A percentile compares a stretch with the other conserved stretches of the same genome.
phyloP scores from a whole-genome alignment of 2,113 vertebrate genomes.

The Pimephales promelas region DNA sequence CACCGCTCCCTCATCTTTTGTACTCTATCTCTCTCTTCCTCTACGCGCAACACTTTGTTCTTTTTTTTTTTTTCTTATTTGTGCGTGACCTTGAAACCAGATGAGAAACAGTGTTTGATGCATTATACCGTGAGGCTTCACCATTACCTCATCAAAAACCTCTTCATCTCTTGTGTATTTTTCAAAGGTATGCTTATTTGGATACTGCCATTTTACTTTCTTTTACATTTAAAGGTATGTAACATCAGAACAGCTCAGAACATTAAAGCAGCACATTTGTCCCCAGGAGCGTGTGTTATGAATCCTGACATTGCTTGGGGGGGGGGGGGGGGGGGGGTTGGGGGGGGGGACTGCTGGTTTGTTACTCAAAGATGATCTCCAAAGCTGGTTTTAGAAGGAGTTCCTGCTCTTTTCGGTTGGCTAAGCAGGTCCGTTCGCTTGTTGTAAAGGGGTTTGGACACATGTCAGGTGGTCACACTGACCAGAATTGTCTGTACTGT shows the following conservation, averaged over 20 bases:
- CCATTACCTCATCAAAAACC: constrained; percentile 14
- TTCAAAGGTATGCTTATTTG: constrained; percentile 3
- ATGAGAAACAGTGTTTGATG: constrained; percentile 19
- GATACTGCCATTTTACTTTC: not conserved
- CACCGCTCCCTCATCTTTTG: constrained; percentile 36
- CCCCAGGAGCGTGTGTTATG: not conserved
- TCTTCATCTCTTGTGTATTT: constrained; percentile 27
- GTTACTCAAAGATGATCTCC: not conserved
- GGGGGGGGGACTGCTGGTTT: not conserved
- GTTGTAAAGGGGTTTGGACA: not conserved
- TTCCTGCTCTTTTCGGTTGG: not conserved
- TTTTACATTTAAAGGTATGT: constrained; percentile 11
- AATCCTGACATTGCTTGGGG: not conserved
- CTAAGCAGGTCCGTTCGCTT: not conserved
- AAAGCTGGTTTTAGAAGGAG: not conserved
- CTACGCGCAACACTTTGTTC: constrained; percentile 29
- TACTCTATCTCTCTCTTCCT: constrained; percentile 44
- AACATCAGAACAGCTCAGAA: constrained; percentile 21
- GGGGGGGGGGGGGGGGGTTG: too few species aligned
- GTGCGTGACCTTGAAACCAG: constrained; percentile 41
- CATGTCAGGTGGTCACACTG: not conserved
- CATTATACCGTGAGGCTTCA: constrained; percentile 31
- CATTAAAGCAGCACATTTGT: not conserved
- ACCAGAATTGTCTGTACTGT: not conserved
- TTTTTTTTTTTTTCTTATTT: constrained; percentile 39